Percentiles rank a stretch among this genome's conserved stretches.
Conservation (phyloP, 2,113 vertebrate species). For the Eulemur macaco region DNA sequence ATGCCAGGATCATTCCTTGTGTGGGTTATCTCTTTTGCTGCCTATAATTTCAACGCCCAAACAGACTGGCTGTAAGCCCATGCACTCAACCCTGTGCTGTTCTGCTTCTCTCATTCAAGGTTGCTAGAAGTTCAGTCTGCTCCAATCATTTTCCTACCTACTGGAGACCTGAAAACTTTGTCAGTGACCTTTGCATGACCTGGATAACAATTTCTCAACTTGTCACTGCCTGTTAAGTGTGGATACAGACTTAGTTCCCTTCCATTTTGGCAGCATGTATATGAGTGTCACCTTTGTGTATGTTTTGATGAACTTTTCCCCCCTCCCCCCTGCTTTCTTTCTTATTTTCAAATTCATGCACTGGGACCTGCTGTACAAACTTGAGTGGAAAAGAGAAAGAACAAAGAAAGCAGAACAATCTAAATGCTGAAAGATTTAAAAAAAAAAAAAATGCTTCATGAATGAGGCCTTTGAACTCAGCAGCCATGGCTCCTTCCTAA, state of each 20-base stretch:
- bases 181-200: conserved; percentile 38
- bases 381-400: conserved; percentile 29
- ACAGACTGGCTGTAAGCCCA: not conserved
- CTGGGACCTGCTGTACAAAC: conserved; percentile 21
- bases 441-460: not conserved
- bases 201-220: conserved; percentile 39
- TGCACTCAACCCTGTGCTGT: not conserved
- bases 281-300: not conserved
- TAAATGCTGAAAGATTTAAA: not conserved
- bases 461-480: conserved; percentile 48
- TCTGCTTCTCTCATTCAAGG: not conserved
- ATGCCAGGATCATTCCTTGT: not conserved
- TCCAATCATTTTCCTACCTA: not conserved
- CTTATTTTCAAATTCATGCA: conserved; percentile 6
- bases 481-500: conserved; percentile 14
- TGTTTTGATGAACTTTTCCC: not conserved
- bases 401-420: conserved; percentile 39
- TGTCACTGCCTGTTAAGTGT: not conserved
- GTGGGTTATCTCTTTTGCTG: not conserved
- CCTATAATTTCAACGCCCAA: not conserved
- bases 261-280: not conserved
- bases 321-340: not conserved
- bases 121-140: not conserved
- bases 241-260: not conserved
- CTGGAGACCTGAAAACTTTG: not conserved